phyloP scores from a whole-genome alignment of 2,888 invertebrate genomes.

The Pammene fasciana region DNA sequence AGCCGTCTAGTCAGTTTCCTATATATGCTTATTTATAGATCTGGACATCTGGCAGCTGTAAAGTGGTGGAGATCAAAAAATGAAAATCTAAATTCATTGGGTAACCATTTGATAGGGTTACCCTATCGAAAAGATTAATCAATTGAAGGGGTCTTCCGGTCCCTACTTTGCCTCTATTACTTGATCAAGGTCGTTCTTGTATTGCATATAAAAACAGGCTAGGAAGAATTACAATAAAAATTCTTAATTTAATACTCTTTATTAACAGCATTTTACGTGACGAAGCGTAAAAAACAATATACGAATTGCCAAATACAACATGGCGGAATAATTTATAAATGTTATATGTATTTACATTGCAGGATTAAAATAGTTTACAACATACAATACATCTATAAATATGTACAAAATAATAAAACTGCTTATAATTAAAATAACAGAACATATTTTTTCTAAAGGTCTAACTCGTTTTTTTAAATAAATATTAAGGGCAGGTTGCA shows the following conservation, averaged over 20 bases:
- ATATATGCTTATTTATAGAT: too few species aligned
- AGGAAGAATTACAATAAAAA: neutral
- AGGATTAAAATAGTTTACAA: constrained; percentile 46
- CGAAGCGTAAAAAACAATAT: constrained; percentile 6
- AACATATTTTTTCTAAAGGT: neutral
- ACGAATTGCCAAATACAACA: neutral
- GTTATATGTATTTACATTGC: constrained; percentile 43
- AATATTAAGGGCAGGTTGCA: too few species aligned
- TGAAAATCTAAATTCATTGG: too few species aligned
- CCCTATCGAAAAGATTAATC: too few species aligned
- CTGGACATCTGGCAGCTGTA: too few species aligned
- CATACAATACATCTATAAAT: constrained; percentile 44
- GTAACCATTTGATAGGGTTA: too few species aligned
- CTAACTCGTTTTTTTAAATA: neutral
- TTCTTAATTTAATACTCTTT: neutral
- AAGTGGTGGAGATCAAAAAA: too few species aligned
- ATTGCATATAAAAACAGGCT: too few species aligned
- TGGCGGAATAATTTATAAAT: constrained; percentile 36
- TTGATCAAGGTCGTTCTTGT: too few species aligned
- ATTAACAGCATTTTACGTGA: constrained; percentile 16
- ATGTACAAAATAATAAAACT: constrained; percentile 31
- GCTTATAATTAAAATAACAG: constrained; percentile 30
- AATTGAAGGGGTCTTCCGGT: too few species aligned
- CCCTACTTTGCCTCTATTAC: too few species aligned
- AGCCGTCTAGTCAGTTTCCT: too few species aligned